A percentile compares a stretch with the other conserved stretches of the same genome.
These are phyloP conservation scores for Cottus gobio DNA, from an alignment of 2,113 vertebrate species.

Conservation along the genomic window DNA sequence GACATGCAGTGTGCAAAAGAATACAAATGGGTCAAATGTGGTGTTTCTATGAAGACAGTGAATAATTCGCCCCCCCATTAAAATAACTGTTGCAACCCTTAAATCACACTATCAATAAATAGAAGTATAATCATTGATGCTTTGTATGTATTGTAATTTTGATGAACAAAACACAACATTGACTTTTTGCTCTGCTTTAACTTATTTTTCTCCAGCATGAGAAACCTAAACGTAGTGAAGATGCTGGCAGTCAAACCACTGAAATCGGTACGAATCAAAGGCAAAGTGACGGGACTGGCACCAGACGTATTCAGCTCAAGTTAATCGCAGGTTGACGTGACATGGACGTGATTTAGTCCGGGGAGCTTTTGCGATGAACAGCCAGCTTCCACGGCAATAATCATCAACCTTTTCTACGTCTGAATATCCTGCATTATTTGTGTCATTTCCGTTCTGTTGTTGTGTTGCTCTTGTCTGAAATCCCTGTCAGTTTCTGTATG, in stretches of 20 bases:
- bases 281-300: background rate
- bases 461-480: slow-evolving; percentile 11
- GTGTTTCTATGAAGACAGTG: background rate
- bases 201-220: background rate
- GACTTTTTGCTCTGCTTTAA: background rate
- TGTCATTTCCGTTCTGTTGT: slow-evolving; percentile 10
- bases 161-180: background rate
- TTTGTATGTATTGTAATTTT: background rate
- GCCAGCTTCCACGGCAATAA: background rate
- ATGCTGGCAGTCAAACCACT: slow-evolving; percentile 1
- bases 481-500: slow-evolving; percentile 30
- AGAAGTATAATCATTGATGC: background rate
- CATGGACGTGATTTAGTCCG: slow-evolving; percentile 12
- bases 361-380: slow-evolving; percentile 13
- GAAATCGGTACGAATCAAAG: slow-evolving; percentile 29
- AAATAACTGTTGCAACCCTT: background rate
- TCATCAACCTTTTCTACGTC: background rate
- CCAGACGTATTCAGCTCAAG: slow-evolving; percentile 1
- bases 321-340: slow-evolving; percentile 27
- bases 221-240: background rate
- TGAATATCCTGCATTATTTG: background rate
- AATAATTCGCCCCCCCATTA: background rate
- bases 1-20: background rate
- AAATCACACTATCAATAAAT: background rate
- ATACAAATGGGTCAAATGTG: background rate